These are phyloP conservation scores for Stichopus horrens DNA, from an alignment of 53 echinoderm and acorn worm genomes.

Conservation along the genomic window DNA sequence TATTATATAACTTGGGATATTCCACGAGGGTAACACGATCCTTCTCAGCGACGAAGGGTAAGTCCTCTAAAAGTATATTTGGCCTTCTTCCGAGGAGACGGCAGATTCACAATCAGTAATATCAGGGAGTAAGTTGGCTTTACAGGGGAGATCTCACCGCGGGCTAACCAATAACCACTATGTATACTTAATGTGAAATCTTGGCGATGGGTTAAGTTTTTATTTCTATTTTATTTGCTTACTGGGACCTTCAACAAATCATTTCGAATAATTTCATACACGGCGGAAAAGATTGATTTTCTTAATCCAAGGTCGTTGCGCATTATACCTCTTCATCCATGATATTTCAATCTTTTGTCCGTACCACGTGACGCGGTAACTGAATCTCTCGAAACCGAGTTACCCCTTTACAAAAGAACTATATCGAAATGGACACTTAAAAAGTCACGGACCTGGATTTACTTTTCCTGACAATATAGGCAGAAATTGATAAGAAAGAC, in stretches of 20 bases:
- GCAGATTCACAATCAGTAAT: too few species aligned
- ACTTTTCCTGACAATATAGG: background rate
- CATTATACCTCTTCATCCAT: background rate
- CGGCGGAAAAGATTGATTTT: background rate
- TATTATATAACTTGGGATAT: too few species aligned
- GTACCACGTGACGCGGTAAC: background rate
- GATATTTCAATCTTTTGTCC: background rate
- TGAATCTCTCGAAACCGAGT: conserved; percentile 7
- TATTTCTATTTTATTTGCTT: background rate
- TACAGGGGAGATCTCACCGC: too few species aligned
- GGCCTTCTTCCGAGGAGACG: too few species aligned
- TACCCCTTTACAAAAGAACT: background rate
- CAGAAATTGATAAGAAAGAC: background rate
- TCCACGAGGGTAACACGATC: too few species aligned
- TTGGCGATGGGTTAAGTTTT: too few species aligned
- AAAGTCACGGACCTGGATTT: conserved; percentile 14
- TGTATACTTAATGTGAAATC: too few species aligned
- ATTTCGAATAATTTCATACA: background rate
- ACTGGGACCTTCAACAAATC: background rate
- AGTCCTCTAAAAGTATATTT: too few species aligned
- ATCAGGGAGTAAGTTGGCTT: too few species aligned
- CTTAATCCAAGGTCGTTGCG: conserved; percentile 3
- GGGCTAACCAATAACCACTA: too few species aligned
- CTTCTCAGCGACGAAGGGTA: too few species aligned
- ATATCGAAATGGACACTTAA: background rate